A percentile compares a stretch with the other conserved stretches of the same genome.
Conservation (phyloP, 2,113 vertebrate species). For the Tragelaphus strepsiceros region DNA sequence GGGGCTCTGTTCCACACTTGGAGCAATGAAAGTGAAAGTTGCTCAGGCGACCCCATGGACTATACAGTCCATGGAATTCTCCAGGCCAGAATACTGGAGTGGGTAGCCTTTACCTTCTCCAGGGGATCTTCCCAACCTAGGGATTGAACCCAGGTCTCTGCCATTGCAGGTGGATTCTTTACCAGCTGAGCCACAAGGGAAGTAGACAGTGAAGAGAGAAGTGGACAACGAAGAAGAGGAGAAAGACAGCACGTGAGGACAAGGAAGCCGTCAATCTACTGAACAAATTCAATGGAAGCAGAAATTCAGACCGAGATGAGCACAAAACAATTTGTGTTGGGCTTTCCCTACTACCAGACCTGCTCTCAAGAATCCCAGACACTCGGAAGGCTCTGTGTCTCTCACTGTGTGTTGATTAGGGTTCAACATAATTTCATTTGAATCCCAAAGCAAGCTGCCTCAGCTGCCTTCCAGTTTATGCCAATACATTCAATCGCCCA, state of each 20-base stretch:
- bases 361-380: not conserved
- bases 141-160: not conserved
- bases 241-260: not conserved
- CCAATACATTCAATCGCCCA: not conserved
- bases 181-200: not conserved
- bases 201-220: not conserved
- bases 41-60: not conserved
- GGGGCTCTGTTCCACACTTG: not conserved
- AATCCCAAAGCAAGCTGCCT: not conserved
- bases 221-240: not conserved
- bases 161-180: not conserved
- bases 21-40: not conserved
- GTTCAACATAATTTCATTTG: not conserved
- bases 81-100: not conserved
- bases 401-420: not conserved
- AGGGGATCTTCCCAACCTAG: not conserved
- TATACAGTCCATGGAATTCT: not conserved
- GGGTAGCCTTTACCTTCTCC: not conserved
- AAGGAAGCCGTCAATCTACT: not conserved
- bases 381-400: not conserved
- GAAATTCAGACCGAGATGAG: not conserved
- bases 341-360: not conserved
- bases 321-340: not conserved
- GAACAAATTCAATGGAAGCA: not conserved
- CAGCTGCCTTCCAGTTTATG: not conserved